Percentiles rank a stretch among this genome's conserved stretches.
Conservation (phyloP, 2,888 invertebrate genomes). For the Meganola albula region DNA sequence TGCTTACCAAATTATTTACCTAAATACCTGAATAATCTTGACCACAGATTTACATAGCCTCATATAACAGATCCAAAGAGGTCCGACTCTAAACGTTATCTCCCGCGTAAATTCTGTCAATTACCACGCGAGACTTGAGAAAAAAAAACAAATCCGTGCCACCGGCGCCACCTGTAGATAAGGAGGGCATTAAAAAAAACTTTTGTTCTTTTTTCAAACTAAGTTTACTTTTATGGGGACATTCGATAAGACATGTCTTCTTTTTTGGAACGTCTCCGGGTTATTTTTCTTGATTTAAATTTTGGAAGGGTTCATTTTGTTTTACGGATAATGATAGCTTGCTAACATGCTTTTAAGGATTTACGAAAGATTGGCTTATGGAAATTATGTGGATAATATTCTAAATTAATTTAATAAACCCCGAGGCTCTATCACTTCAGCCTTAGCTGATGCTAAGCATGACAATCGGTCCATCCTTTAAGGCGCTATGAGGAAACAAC, state of each 20-base stretch:
- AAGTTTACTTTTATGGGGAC: slow-evolving; percentile 34
- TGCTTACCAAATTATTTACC: too few relatives aligned
- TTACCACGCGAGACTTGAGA: slow-evolving; percentile 28
- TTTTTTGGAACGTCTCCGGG: slow-evolving; percentile 25
- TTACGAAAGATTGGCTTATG: too few relatives aligned
- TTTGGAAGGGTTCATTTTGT: slow-evolving; percentile 16
- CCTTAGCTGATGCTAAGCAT: too few relatives aligned
- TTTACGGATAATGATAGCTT: too few relatives aligned
- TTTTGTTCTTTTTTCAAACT: slow-evolving; percentile 28
- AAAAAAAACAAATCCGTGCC: slow-evolving; percentile 32
- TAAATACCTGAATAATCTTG: too few relatives aligned
- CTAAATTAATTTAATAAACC: too few relatives aligned
- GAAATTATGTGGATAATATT: too few relatives aligned
- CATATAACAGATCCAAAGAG: not conserved
- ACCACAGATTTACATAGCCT: too few relatives aligned
- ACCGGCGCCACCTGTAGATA: slow-evolving; percentile 39
- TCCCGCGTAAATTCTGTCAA: slow-evolving; percentile 39
- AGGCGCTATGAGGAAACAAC: too few relatives aligned
- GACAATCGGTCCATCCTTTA: too few relatives aligned
- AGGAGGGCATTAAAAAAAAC: slow-evolving; percentile 24
- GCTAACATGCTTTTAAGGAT: too few relatives aligned
- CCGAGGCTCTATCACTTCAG: too few relatives aligned
- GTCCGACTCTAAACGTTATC: slow-evolving; percentile 24
- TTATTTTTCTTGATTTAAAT: slow-evolving; percentile 23
- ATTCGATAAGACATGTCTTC: slow-evolving; percentile 29